Base-by-base conservation (phyloP, 2,113 vertebrate species). In the Leucoraja erinaceus region DNA sequence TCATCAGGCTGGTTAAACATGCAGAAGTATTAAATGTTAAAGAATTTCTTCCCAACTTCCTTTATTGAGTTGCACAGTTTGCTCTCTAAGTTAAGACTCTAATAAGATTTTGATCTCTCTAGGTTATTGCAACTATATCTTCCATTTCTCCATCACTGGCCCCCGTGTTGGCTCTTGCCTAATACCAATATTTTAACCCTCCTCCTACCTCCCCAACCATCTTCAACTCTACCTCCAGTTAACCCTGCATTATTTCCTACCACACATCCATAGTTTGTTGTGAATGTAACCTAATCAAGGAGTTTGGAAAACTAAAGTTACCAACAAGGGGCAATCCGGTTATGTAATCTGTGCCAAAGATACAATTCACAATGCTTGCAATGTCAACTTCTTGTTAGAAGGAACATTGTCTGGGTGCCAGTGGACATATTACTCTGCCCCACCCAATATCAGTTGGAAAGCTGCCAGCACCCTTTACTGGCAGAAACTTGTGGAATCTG, bases 401-500 rank as follows among this genome's bases (percentile, higher is more conserved):
- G 56, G 25, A 59, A 61, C 10, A 59, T 61, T 56, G 56, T 25
- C 54, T 11, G 59, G 54, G 56, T 59, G 56, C 81, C 56, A 61
- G 56, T 84, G 81, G 3, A 10, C 28, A 61, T 84, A 3, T 61
- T 84, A 84, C 25, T 61, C 59, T 84, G 79, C 54, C 47, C 20
- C 54, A n/a, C 56, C 54, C 54, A 25, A 84, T 61, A 10, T n/a
- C 10, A 61, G 28, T 12, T 84, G 11, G 54, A 84, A 84, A 12
- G 0, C 54, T 84, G 81, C 81, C 56, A 61, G 4, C 25, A 8
- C 28, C 70, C 81, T n/a, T 11, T 59, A n/a, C 61, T 61, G 79
- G 56, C 81, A 84, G 56, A 84, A 84, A 61, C 54, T 84, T 78
- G 38, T 83, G 79, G 25, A 83, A 83, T 83, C 25, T 61, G 54